A percentile compares a stretch with the other conserved stretches of the same genome.
These are phyloP conservation scores for Pseudobourletiella spinata DNA, from an alignment of 1,140 invertebrate genomes.

Conservation along the genomic window DNA sequence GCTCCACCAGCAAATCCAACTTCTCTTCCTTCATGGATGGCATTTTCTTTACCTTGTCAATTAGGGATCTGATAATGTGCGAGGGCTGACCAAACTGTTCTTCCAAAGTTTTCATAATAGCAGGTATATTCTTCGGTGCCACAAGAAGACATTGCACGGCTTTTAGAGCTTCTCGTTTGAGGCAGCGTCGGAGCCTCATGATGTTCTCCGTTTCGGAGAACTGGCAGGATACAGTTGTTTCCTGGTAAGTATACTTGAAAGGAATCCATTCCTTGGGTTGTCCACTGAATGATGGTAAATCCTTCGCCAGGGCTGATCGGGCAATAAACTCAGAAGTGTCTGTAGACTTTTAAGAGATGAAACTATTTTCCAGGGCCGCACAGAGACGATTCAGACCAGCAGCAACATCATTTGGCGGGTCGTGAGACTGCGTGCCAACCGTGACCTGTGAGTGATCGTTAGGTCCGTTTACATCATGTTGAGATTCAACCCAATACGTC, in stretches of 20 bases:
- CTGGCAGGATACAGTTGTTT: background rate
- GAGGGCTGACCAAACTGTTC: background rate
- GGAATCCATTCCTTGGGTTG: conserved; percentile 4
- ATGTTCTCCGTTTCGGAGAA: conserved; percentile 5
- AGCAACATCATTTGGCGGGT: no score
- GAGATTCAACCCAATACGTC: no score
- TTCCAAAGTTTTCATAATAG: background rate
- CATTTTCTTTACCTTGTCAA: background rate
- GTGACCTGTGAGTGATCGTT: no score
- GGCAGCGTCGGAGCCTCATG: background rate
- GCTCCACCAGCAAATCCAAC: background rate
- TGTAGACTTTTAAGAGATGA: no score
- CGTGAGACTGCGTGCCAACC: no score
- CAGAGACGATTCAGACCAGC: no score
- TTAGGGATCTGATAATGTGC: background rate
- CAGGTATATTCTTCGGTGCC: background rate
- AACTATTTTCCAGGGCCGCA: no score
- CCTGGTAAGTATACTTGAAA: background rate
- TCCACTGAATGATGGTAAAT: conserved; percentile 1
- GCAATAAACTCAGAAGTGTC: no score
- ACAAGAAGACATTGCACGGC: background rate
- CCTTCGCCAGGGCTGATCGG: background rate
- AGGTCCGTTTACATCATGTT: no score
- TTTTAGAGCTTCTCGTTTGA: conserved; percentile 4
- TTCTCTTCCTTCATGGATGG: background rate